These are phyloP conservation scores for Thecocarcelia acutangulata DNA, from an alignment of 2,888 invertebrate genomes.

Conservation along the genomic window DNA sequence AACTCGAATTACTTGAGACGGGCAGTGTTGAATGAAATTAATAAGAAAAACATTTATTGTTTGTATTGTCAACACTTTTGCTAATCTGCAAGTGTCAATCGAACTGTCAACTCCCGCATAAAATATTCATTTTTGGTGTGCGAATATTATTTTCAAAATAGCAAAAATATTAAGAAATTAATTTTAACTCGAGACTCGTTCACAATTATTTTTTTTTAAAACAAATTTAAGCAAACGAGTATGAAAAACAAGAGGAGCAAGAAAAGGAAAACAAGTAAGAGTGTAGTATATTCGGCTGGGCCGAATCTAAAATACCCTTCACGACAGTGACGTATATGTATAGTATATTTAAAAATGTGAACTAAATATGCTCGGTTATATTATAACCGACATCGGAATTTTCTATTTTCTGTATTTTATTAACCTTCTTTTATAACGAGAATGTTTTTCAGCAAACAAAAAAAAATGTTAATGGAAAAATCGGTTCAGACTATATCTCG, in stretches of 20 bases:
- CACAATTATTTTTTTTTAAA: neutral
- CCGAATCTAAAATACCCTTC: too few relatives aligned
- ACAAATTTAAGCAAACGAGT: conserved; percentile 19
- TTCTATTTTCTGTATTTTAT: too few relatives aligned
- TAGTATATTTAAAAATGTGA: too few relatives aligned
- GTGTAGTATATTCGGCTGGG: too few relatives aligned
- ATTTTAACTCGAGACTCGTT: conserved; percentile 1
- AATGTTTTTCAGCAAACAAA: too few relatives aligned
- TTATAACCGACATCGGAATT: too few relatives aligned
- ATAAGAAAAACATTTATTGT: conserved; percentile 74
- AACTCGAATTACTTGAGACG: conserved; percentile 59
- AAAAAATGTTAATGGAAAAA: too few relatives aligned
- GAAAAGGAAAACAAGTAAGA: too few relatives aligned
- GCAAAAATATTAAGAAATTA: conserved; percentile 15
- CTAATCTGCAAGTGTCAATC: conserved; percentile 80
- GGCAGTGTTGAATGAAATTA: conserved; percentile 76
- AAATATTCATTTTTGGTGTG: conserved; percentile 15
- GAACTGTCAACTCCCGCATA: conserved; percentile 72
- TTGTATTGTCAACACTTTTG: conserved; percentile 74
- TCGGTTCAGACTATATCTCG: too few relatives aligned
- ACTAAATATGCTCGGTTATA: too few relatives aligned
- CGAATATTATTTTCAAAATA: conserved; percentile 21
- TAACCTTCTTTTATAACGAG: too few relatives aligned
- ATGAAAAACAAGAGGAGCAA: conserved; percentile 5
- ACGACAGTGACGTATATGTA: too few relatives aligned